phyloP scores from a whole-genome alignment of 2,888 invertebrate genomes.

The Trileptium ribeirensis region DNA sequence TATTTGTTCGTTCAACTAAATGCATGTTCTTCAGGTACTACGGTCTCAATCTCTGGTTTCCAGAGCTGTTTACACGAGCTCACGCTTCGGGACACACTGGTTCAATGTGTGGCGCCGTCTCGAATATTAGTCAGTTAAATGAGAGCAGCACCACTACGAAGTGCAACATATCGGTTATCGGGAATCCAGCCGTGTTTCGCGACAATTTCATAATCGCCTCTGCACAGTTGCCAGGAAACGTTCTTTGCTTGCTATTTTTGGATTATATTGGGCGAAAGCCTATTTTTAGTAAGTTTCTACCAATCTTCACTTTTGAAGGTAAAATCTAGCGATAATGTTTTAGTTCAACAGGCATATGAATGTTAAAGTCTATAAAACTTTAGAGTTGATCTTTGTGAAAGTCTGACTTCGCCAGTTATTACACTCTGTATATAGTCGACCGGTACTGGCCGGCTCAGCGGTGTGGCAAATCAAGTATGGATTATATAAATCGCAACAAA shows the following conservation, averaged over 20 bases:
- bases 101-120: not conserved
- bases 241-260: conserved; percentile 50
- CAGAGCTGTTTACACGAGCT: conserved; percentile 81
- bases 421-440: too few species aligned
- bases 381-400: too few species aligned
- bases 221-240: conserved; percentile 44
- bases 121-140: not conserved
- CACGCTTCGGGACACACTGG: conserved; percentile 62
- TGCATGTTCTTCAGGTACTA: conserved; percentile 75
- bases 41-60: conserved; percentile 94
- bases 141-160: not conserved
- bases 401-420: too few species aligned
- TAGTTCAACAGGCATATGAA: too few species aligned
- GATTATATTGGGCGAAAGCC: conserved; percentile 50
- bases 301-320: too few species aligned
- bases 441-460: too few species aligned
- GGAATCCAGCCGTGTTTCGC: not conserved
- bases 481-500: too few species aligned
- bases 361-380: too few species aligned
- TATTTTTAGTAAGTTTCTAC: conserved; percentile 10
- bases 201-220: not conserved
- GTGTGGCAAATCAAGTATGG: too few species aligned
- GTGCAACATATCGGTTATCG: not conserved
- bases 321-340: too few species aligned
- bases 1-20: too few species aligned